Percentiles rank a stretch among this genome's conserved stretches.
Conservation (phyloP, 2,888 invertebrate genomes). For the Hedychridium roseum region DNA sequence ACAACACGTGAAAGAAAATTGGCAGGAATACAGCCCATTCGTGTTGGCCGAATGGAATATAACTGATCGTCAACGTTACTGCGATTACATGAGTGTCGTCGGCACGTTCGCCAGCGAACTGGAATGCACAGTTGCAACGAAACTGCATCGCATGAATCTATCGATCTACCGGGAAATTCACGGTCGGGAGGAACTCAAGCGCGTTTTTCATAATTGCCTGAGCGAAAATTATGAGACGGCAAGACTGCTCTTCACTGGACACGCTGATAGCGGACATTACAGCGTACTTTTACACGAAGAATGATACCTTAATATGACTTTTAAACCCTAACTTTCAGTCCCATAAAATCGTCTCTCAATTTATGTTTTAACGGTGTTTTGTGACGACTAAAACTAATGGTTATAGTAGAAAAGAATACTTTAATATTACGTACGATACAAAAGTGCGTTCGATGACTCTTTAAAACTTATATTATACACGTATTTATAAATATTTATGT, state of each 20-base stretch:
- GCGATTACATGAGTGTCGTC: conserved; percentile 48
- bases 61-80: conserved; percentile 40
- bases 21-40: conserved; percentile 51
- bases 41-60: conserved; percentile 57
- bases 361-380: too few relatives aligned
- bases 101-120: conserved; percentile 55
- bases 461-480: neutral
- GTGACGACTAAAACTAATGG: too few relatives aligned
- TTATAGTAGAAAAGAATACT: too few relatives aligned
- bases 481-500: neutral
- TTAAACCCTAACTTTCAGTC: neutral
- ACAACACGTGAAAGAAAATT: conserved; percentile 46
- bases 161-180: conserved; percentile 50
- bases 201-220: conserved; percentile 46
- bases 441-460: too few relatives aligned
- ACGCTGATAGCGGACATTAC: conserved; percentile 54
- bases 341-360: neutral
- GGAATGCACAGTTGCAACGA: conserved; percentile 53
- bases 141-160: conserved; percentile 49
- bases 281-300: conserved; percentile 44
- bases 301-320: neutral
- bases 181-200: conserved; percentile 35
- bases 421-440: conserved; percentile 4
- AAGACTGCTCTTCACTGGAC: conserved; percentile 51
- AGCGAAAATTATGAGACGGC: conserved; percentile 39